A percentile compares a stretch with the other conserved stretches of the same genome.
Conservation (phyloP, 2,888 invertebrate species). For the Horisme vitalbata region DNA sequence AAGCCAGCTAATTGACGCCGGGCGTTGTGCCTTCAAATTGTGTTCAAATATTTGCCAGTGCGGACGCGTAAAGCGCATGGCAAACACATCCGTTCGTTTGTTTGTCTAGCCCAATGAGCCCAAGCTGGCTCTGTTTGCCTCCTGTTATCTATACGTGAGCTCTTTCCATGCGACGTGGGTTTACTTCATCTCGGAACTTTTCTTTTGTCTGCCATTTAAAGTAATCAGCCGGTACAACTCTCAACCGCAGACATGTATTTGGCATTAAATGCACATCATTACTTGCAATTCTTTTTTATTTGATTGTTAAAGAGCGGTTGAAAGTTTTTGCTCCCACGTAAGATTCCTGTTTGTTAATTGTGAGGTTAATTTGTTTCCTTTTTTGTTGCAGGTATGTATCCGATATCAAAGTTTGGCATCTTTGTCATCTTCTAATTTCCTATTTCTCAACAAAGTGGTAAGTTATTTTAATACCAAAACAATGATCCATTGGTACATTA, state of each 20-base stretch:
- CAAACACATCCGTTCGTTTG: constrained; percentile 61
- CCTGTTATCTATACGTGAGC: constrained; percentile 63
- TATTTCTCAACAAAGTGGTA: too few relatives aligned
- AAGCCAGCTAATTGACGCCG: constrained; percentile 58
- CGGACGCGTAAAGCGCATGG: constrained; percentile 61
- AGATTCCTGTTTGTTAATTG: constrained; percentile 9
- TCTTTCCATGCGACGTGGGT: constrained; percentile 36
- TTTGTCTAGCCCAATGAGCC: constrained; percentile 68
- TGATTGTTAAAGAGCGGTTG: constrained; percentile 18
- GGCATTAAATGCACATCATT: constrained; percentile 40
- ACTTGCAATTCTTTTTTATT: constrained; percentile 26
- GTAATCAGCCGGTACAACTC: constrained; percentile 48
- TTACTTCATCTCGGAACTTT: constrained; percentile 46
- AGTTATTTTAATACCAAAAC: neutral
- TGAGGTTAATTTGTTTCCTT: constrained; percentile 22
- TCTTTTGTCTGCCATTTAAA: constrained; percentile 50
- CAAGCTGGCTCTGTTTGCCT: constrained; percentile 50
- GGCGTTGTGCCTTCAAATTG: constrained; percentile 77
- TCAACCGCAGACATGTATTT: constrained; percentile 54
- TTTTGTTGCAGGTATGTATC: constrained; percentile 55
- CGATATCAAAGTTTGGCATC: neutral
- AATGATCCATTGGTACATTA: too few relatives aligned
- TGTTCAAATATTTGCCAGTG: constrained; percentile 69
- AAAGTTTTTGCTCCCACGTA: constrained; percentile 9
- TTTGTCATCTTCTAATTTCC: neutral